Evolutionary conservation across 2,888 invertebrate species (phyloP).

Genomic region (Euspilapteryx auroguttella): DNA sequence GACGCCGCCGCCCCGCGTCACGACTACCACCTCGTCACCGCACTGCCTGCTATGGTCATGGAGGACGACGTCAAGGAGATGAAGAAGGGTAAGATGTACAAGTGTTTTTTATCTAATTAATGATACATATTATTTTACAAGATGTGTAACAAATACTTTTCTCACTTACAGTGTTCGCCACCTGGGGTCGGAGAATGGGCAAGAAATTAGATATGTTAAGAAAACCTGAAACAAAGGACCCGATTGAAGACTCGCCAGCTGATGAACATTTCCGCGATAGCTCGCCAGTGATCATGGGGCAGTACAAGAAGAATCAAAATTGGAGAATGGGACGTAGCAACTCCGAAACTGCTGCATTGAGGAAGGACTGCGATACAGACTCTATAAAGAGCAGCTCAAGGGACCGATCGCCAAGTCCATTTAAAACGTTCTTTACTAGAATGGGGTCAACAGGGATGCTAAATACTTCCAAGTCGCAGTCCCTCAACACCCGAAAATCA

Average conservation of each 20-base stretch:
- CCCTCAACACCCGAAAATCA: conserved; percentile 32
- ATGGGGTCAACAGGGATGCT: conserved; percentile 79
- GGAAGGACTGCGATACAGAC: conserved; percentile 46
- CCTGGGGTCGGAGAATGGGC: conserved; percentile 80
- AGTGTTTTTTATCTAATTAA: too few relatives aligned
- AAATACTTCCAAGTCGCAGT: conserved; percentile 59
- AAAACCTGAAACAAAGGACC: conserved; percentile 65
- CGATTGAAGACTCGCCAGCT: conserved; percentile 27
- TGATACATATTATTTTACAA: too few relatives aligned
- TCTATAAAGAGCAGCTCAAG: conserved; percentile 49
- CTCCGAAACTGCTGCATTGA: conserved; percentile 45
- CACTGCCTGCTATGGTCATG: conserved; percentile 75
- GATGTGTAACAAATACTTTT: too few relatives aligned
- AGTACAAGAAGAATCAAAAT: conserved; percentile 59
- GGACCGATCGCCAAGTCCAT: conserved; percentile 65
- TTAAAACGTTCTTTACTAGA: conserved; percentile 73
- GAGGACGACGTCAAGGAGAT: conserved; percentile 68
- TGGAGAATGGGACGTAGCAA: conserved; percentile 62
- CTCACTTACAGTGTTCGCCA: conserved; percentile 67
- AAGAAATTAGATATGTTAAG: conserved; percentile 75
- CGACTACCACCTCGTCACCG: conserved; percentile 75
- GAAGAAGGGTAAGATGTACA: conserved; percentile 45
- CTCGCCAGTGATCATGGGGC: conserved; percentile 31
- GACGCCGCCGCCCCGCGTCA: conserved; percentile 24
- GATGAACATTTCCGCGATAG: conserved; percentile 25